Percentiles rank a stretch among this genome's conserved stretches.
Conservation (phyloP, 2,888 invertebrate genomes). For the Pseudococcus longispinus region DNA sequence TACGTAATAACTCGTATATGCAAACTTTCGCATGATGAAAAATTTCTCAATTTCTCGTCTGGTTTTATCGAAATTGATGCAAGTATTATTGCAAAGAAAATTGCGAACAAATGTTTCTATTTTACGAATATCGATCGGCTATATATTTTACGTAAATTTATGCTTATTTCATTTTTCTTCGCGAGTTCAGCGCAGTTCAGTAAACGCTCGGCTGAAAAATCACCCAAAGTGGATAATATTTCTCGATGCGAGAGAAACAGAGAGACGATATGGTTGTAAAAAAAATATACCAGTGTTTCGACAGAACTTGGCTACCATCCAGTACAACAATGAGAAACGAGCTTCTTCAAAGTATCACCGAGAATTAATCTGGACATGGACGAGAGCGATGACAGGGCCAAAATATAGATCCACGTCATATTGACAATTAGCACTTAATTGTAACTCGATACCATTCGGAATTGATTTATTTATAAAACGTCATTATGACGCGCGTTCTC, state of each 20-base stretch:
- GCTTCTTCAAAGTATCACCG: background rate
- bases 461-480: constrained; percentile 16
- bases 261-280: background rate
- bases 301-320: background rate
- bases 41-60: background rate
- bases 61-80: background rate
- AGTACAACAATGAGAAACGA: background rate
- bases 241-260: background rate
- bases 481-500: background rate
- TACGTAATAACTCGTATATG: background rate
- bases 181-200: background rate
- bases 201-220: background rate
- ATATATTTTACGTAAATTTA: background rate
- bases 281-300: background rate
- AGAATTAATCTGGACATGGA: background rate
- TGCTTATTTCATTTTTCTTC: background rate
- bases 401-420: constrained; percentile 2
- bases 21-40: background rate
- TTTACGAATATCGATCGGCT: background rate
- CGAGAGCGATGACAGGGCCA: constrained; percentile 11
- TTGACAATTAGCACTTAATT: constrained; percentile 19
- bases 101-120: background rate
- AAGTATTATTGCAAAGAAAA: background rate
- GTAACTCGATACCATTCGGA: background rate
- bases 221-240: background rate